Percentiles rank a stretch among this genome's conserved stretches.
phyloP scores from a whole-genome alignment of 2,888 invertebrate species.

The Chrysina gloriosa region DNA sequence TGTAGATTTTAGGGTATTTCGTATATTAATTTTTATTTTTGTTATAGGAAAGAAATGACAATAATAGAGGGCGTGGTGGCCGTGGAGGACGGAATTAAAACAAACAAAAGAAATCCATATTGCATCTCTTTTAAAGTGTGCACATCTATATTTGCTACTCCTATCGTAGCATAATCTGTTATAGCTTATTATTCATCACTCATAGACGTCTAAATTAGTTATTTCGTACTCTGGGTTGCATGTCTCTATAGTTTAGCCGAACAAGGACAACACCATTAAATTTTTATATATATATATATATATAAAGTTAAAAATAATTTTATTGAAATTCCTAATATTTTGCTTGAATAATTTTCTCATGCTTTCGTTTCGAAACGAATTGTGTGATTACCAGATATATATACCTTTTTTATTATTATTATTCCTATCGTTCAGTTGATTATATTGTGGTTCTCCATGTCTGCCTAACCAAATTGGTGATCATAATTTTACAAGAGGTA shows the following conservation, averaged over 20 bases:
- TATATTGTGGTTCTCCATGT: constrained; percentile 47
- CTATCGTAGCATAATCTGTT: constrained; percentile 59
- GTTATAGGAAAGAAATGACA: constrained; percentile 49
- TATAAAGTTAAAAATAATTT: constrained; percentile 33
- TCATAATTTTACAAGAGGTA: constrained; percentile 34
- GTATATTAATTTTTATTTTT: too few species aligned
- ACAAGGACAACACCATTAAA: constrained; percentile 36
- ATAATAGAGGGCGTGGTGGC: constrained; percentile 49
- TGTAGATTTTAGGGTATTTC: too few species aligned
- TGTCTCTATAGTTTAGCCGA: constrained; percentile 52
- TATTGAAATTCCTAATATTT: constrained; percentile 38
- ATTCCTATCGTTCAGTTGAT: background rate
- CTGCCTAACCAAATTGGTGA: constrained; percentile 44
- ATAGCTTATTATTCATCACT: constrained; percentile 58
- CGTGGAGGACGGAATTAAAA: constrained; percentile 49
- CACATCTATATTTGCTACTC: constrained; percentile 53
- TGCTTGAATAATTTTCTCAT: constrained; percentile 40
- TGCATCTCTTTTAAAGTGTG: constrained; percentile 50
- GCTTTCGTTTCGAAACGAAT: constrained; percentile 30
- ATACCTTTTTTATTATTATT: constrained; percentile 38
- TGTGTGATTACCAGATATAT: constrained; percentile 37
- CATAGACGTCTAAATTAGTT: constrained; percentile 53
- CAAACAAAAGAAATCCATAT: constrained; percentile 47
- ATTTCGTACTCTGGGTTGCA: constrained; percentile 54
- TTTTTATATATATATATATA: constrained; percentile 35